phyloP scores from a whole-genome alignment of 2,888 invertebrate genomes.

The Calameuta filiformis region DNA sequence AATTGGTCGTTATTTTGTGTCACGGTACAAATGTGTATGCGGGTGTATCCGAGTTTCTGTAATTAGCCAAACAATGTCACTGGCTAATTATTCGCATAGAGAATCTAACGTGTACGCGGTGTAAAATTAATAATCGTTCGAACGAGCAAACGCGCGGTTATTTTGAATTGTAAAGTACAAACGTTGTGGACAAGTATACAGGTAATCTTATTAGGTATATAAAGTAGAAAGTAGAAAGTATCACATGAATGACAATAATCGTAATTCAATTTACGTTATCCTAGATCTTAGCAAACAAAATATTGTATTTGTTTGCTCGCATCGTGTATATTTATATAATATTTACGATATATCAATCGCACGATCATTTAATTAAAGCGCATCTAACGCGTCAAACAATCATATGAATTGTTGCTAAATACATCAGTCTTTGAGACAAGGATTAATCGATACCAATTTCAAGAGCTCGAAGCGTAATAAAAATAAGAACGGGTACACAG shows the following conservation, averaged over 20 bases:
- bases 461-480: not conserved
- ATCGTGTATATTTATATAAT: not conserved
- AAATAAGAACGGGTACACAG: not conserved
- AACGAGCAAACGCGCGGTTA: not conserved
- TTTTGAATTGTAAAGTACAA: slow-evolving; percentile 32
- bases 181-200: slow-evolving; percentile 43
- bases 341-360: slow-evolving; percentile 29
- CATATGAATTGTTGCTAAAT: slow-evolving; percentile 38
- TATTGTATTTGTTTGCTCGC: not conserved
- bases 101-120: not conserved
- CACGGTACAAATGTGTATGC: not conserved
- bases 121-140: not conserved
- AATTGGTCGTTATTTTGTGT: slow-evolving; percentile 33
- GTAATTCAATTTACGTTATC: slow-evolving; percentile 20
- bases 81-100: not conserved
- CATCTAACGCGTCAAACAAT: slow-evolving; percentile 7
- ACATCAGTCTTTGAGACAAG: slow-evolving; percentile 54
- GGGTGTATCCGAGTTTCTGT: not conserved
- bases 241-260: slow-evolving; percentile 60
- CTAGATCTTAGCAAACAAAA: not conserved
- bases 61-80: not conserved
- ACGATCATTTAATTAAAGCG: slow-evolving; percentile 29
- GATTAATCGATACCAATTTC: not conserved
- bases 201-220: slow-evolving; percentile 45
- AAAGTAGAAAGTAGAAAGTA: slow-evolving; percentile 63